Evolutionary conservation across 2,797 vertebrate genomes (phyloP), one percentile per base, ranked within the genome.

Genomic region (Siniperca scherzeri): DNA sequence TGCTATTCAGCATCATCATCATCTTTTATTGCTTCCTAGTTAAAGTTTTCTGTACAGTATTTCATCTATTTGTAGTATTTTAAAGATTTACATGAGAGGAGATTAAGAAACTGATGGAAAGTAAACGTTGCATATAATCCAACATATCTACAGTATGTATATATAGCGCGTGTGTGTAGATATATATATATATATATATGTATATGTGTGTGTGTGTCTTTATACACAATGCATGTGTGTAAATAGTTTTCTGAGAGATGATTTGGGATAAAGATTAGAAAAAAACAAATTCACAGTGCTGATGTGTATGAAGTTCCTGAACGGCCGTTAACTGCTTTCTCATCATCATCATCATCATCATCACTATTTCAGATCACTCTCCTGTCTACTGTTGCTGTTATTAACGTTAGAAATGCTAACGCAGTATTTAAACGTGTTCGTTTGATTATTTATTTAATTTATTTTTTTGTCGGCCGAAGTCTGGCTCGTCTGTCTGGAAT

Each of bases 401-500:
- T 46, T 36, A 21, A 7, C n/a, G 17, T 8, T 1, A 17, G 0
- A n/a, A 3, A 38, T 9, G 16, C 3, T 1, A 1, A 9, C 1
- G 7, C 17, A 4, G 14, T 3, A 0, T 80, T 46, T 68, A 19
- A 36, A 25, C 11, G 7, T 22, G 60, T 40, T 36, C 0, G 1
- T 11, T 27, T n/a, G 3, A 21, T 64, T 75, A 36, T 77, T 64
- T 81, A 68, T 71, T 72, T 56, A 3, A 16, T 68, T 55, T 74
- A 22, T 90, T 94, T 95, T 66, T 92, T 21, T 70, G 94, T 96
- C 94, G 95, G 95, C 95, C 16, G 3, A 94, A 91, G 92, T 93
- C 93, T 93, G 90, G 78, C 90, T 88, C 80, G 82, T 88, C 87
- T 93, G 94, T 95, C 95, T 95, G 95, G 91, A 74, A 74, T 70